Evolutionary conservation across 2,888 invertebrate genomes (phyloP).

Genomic region (Eudemis profundana): DNA sequence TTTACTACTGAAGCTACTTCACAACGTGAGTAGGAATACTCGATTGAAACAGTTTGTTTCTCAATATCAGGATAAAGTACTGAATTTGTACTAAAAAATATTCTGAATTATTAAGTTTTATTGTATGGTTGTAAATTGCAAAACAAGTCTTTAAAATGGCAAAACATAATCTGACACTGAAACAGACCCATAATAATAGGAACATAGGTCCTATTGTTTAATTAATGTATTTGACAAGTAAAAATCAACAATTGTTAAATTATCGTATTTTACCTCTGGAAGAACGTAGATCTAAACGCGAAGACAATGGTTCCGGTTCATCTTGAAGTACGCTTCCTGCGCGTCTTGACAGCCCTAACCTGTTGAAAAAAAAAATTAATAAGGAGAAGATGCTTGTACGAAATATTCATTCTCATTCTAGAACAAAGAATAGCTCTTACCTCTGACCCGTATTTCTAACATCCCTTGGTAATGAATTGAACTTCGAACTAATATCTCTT

Average conservation of each 20-base stretch:
- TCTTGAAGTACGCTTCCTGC: conserved; percentile 80
- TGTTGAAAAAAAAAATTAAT: conserved; percentile 49
- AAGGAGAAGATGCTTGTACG: too few relatives aligned
- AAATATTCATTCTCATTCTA: too few relatives aligned
- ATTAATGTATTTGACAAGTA: too few relatives aligned
- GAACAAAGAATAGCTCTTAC: conserved; percentile 60
- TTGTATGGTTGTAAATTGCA: too few relatives aligned
- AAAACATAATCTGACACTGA: too few relatives aligned
- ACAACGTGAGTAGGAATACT: neutral
- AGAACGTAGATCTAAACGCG: conserved; percentile 80
- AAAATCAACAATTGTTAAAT: too few relatives aligned
- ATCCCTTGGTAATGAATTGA: conserved; percentile 90
- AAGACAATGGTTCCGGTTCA: conserved; percentile 79
- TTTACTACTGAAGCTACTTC: neutral
- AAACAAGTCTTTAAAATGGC: too few relatives aligned
- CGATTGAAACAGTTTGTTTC: neutral
- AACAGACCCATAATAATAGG: too few relatives aligned
- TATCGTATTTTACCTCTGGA: conserved; percentile 79
- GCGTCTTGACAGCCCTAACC: conserved; percentile 75
- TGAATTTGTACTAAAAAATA: neutral
- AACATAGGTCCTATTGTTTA: too few relatives aligned
- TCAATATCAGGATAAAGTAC: neutral
- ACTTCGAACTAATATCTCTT: conserved; percentile 87
- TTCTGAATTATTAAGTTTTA: too few relatives aligned
- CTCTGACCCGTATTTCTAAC: conserved; percentile 86